These are phyloP conservation scores for Hyperopisus bebe DNA, from an alignment of 2,113 vertebrate genomes.

Conservation along the genomic window DNA sequence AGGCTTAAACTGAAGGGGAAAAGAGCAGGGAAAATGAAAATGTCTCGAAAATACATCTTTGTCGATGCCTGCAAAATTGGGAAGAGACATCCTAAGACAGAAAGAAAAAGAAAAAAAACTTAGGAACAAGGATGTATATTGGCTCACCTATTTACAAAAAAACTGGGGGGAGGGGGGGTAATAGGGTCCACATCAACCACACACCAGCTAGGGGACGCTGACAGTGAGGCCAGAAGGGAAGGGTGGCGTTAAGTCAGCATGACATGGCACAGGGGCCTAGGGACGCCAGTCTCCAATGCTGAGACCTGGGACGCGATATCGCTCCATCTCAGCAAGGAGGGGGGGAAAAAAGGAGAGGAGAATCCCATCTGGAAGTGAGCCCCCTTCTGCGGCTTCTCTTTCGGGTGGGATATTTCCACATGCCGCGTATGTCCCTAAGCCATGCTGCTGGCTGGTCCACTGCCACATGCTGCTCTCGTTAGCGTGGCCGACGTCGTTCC, in stretches of 20 bases:
- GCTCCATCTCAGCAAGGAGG: conserved; percentile 31
- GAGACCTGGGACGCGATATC: conserved; percentile 57
- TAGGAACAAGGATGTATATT: neutral
- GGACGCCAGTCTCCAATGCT: conserved; percentile 37
- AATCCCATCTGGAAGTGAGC: conserved; percentile 12
- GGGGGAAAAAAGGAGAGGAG: neutral
- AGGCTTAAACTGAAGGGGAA: no score
- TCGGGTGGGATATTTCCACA: conserved; percentile 50
- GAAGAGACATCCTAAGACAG: neutral
- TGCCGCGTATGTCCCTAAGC: conserved; percentile 41
- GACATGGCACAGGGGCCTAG: conserved; percentile 45
- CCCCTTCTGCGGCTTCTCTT: conserved; percentile 47
- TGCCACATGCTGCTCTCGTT: conserved; percentile 47
- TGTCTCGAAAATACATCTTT: neutral
- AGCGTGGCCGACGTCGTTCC: conserved; percentile 22
- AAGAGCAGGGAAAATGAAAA: neutral
- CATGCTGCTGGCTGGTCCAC: conserved; percentile 9
- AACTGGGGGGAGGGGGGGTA: neutral
- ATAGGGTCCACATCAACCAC: neutral
- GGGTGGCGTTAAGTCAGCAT: conserved; percentile 17
- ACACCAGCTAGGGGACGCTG: neutral
- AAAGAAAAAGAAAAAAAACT: neutral
- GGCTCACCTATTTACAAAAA: neutral
- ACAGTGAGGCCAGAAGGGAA: neutral
- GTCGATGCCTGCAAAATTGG: neutral